Evolutionary conservation across 2,888 invertebrate genomes (phyloP), one percentile per base, ranked within the genome.

Genomic region (Julus scanicus): DNA sequence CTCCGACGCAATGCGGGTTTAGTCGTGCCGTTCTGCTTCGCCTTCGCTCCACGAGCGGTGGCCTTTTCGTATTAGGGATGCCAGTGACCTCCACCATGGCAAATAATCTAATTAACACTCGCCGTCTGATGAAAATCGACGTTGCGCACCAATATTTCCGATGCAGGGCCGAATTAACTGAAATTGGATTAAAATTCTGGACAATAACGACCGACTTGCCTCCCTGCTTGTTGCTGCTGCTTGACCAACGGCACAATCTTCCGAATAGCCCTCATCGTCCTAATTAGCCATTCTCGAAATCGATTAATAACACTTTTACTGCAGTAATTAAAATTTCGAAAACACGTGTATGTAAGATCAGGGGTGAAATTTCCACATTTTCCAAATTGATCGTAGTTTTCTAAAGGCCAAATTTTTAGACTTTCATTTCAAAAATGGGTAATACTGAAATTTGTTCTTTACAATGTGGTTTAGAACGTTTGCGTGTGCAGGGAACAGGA

Each of bases 81-180:
- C 71, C 71, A 71, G 71, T 71, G 71, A 71, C 71, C 71, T 71
- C 71, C 71, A 71, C 71, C 71, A 71, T 71, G 71, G 71, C 71
- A 71, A 71, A 71, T 71, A 71, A 71, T 71, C 71, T 71, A 71
- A 71, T 71, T 71, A 71, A 71, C 71, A 29, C 71, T n/a, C 71
- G 71, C 71, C 29, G 71, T 20, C 71, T 71, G 71, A 71, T 71
- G 20, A 71, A 71, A 71, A 71, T 71, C 71, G 71, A 71, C 71
- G 71, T 71, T 71, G 71, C 71, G 71, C 20, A 71, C 71, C 20
- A 71, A 71, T 71, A 71, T 71, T 71, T 71, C 20, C 71, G 71
- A 71, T n/a, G 20, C 63, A 5, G n/a, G n/a, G 63, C 17, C 63
- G 63, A n/a, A n/a, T 71, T 20, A 5, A 8, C 1, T 20, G 71